phyloP scores from a whole-genome alignment of 64 coral and sea anemone species.

The Montipora cactus region DNA sequence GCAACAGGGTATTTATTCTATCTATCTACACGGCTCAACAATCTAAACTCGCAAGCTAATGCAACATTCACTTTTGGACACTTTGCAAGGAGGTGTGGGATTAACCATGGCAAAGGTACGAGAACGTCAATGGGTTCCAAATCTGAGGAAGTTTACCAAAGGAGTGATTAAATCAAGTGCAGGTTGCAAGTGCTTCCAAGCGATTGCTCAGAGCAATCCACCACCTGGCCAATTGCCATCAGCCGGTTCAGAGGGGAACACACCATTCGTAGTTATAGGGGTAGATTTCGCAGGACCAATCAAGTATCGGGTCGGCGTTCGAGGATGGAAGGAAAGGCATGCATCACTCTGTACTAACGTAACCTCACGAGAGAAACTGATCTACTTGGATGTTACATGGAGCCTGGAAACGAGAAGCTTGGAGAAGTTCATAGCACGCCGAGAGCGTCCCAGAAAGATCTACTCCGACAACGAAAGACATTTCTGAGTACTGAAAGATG shows the following conservation, averaged over 20 bases:
- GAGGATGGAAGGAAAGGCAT: not conserved
- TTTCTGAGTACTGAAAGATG: too few relatives aligned
- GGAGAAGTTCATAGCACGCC: slow-evolving; percentile 47
- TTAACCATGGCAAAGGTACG: not conserved
- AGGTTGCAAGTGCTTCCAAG: slow-evolving; percentile 29
- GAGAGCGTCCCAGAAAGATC: slow-evolving; percentile 27
- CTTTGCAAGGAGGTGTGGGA: slow-evolving; percentile 37
- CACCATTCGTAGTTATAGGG: slow-evolving; percentile 48
- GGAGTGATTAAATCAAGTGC: slow-evolving; percentile 27
- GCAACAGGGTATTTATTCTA: not conserved
- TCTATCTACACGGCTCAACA: not conserved
- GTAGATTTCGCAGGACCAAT: slow-evolving; percentile 73
- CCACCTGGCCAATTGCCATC: not conserved
- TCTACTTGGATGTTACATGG: too few relatives aligned
- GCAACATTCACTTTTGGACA: not conserved
- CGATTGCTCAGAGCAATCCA: not conserved
- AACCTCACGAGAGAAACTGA: not conserved
- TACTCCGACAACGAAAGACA: slow-evolving; percentile 48
- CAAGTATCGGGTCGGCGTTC: not conserved
- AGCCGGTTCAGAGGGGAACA: slow-evolving; percentile 15
- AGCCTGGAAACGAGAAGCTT: slow-evolving; percentile 45
- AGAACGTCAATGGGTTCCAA: slow-evolving; percentile 41
- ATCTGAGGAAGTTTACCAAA: slow-evolving; percentile 36
- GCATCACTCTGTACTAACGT: not conserved
- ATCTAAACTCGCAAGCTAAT: slow-evolving; percentile 12